Conservation (phyloP, 2,113 vertebrate genomes). For the Platysternon megacephalum region DNA sequence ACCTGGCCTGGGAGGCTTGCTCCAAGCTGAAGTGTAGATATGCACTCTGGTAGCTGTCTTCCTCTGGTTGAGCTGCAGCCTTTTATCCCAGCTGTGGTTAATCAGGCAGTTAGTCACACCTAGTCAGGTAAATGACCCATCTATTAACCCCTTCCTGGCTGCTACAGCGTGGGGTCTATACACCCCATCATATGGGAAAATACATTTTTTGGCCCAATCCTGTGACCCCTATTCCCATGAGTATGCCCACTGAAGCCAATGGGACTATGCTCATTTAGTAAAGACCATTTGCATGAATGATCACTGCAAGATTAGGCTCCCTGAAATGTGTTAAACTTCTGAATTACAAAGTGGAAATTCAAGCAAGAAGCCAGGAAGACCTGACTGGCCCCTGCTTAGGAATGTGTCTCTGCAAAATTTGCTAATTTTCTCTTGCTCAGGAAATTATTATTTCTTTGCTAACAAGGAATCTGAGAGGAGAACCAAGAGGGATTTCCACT, state of each 20-base stretch:
- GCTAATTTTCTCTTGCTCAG: not conserved
- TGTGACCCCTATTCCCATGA: not conserved
- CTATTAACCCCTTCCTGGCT: not conserved
- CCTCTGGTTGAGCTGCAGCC: not conserved
- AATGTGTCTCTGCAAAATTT: not conserved
- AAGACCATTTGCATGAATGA: not conserved
- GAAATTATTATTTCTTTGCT: not conserved
- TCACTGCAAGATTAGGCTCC: not conserved
- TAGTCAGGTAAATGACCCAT: not conserved
- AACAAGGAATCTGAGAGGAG: not conserved
- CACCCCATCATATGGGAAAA: not conserved
- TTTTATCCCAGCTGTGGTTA: not conserved
- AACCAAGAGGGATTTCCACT: not conserved
- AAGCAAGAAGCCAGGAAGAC: not conserved
- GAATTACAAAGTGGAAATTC: not conserved
- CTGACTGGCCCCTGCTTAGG: not conserved
- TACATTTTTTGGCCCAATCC: not conserved
- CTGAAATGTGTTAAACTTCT: not conserved
- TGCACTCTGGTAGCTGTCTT: not conserved
- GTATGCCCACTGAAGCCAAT: not conserved
- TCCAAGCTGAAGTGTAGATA: not conserved
- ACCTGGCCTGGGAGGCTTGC: not conserved
- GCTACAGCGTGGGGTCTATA: not conserved
- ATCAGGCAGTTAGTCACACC: not conserved
- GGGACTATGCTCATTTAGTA: not conserved